phyloP scores from a whole-genome alignment of 2,797 vertebrate species.

The Bothrops alternatus region DNA sequence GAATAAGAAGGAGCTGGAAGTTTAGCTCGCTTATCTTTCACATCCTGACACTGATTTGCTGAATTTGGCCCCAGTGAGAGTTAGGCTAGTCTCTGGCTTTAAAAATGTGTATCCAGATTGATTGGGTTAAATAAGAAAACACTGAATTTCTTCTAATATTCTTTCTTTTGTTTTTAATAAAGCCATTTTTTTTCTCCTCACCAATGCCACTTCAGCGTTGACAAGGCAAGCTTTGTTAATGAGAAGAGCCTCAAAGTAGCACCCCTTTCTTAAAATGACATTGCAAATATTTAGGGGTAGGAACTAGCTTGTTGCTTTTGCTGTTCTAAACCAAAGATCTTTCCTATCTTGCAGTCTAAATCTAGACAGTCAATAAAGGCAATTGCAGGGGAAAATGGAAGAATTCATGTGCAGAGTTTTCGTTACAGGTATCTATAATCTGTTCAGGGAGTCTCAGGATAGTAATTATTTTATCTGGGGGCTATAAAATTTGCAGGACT shows the following conservation, averaged over 20 bases:
- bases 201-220: background rate
- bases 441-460: background rate
- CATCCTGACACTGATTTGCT: constrained; percentile 29
- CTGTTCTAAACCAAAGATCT: background rate
- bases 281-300: background rate
- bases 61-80: constrained; percentile 12
- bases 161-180: background rate
- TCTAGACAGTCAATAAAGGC: background rate
- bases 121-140: background rate
- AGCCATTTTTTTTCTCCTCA: background rate
- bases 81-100: constrained; percentile 17
- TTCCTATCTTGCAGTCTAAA: background rate
- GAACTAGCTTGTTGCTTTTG: background rate
- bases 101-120: constrained; percentile 1
- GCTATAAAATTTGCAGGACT: background rate
- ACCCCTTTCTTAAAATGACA: background rate
- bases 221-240: background rate
- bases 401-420: background rate
- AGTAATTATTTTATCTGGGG: background rate
- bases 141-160: background rate
- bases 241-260: background rate
- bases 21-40: constrained; percentile 48
- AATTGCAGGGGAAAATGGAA: no score
- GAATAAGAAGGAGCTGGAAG: constrained; percentile 44
- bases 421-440: background rate